phyloP scores from a whole-genome alignment of 2,888 invertebrate species.

The Lamellibrachia columna region DNA sequence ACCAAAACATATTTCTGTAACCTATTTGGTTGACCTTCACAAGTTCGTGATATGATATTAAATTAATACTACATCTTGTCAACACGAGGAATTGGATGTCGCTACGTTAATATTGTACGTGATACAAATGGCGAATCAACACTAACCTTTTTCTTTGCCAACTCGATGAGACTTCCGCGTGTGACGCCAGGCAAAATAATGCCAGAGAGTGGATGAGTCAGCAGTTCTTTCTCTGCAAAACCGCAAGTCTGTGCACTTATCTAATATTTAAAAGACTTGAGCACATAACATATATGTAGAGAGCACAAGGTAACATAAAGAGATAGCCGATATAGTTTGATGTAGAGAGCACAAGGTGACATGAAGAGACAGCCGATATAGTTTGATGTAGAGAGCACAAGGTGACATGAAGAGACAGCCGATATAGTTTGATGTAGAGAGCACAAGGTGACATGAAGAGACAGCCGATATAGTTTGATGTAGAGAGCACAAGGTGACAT shows the following conservation, averaged over 20 bases:
- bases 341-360: no score
- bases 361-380: no score
- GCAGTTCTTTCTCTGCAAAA: conserved; percentile 82
- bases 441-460: no score
- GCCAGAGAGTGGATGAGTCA: conserved; percentile 89
- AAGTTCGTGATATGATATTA: not conserved
- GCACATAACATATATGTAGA: not conserved
- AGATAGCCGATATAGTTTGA: not conserved
- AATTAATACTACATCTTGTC: not conserved
- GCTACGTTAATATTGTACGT: not conserved
- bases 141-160: conserved; percentile 79
- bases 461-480: no score
- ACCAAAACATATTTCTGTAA: not conserved
- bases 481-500: no score
- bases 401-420: no score
- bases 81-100: not conserved
- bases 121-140: not conserved
- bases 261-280: not conserved
- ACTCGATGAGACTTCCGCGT: conserved; percentile 84
- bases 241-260: conserved; percentile 47
- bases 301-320: not conserved
- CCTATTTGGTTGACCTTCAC: not conserved
- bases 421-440: no score
- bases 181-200: conserved; percentile 95
- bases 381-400: no score